These are phyloP conservation scores for Malurus cyaneus DNA, from an alignment of 2,113 vertebrate genomes.

Conservation along the genomic window DNA sequence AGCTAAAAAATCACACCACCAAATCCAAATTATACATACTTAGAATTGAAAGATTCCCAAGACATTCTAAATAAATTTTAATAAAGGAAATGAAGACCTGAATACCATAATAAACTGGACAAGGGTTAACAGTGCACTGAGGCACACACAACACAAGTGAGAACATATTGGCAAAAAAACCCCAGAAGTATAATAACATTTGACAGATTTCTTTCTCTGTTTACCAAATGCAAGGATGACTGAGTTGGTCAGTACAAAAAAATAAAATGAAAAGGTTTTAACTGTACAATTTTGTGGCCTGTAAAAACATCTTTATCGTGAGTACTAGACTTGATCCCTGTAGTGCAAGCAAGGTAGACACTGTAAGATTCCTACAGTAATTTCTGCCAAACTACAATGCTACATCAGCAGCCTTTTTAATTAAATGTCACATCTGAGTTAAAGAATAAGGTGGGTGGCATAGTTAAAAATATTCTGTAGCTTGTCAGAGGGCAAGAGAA, in stretches of 20 bases:
- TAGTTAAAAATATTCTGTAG: constrained; percentile 15
- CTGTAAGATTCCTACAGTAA: not conserved
- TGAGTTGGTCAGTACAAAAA: not conserved
- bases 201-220: not conserved
- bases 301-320: not conserved
- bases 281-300: not conserved
- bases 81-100: not conserved
- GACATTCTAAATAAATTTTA: not conserved
- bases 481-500: constrained; percentile 7
- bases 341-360: not conserved
- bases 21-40: not conserved
- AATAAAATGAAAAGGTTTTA: not conserved
- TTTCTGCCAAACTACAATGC: not conserved
- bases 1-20: not conserved
- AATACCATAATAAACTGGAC: not conserved
- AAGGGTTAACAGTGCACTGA: not conserved
- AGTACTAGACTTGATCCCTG: not conserved
- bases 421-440: not conserved
- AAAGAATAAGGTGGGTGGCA: not conserved
- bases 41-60: not conserved
- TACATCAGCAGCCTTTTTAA: constrained; percentile 16
- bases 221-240: not conserved
- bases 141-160: not conserved
- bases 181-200: not conserved
- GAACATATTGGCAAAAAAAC: not conserved